phyloP scores from a whole-genome alignment of 1,140 invertebrate genomes.

The Drosophila sp. region DNA sequence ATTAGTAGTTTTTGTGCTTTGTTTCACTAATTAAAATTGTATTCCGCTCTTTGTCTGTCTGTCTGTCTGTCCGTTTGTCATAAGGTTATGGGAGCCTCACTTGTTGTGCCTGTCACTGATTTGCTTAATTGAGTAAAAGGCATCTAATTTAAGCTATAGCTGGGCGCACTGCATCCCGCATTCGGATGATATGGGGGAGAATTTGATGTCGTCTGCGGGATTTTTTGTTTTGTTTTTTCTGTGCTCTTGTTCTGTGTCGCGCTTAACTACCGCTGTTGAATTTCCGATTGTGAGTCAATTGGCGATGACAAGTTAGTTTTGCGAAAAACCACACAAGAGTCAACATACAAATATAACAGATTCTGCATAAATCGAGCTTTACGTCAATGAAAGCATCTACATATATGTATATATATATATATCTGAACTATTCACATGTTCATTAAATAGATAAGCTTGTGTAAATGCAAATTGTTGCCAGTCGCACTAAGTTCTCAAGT shows the following conservation, averaged over 20 bases:
- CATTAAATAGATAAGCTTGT: conserved; percentile 32
- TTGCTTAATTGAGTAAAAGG: conserved; percentile 77
- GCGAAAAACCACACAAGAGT: conserved; percentile 36
- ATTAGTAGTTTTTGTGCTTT: background rate
- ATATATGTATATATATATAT: background rate
- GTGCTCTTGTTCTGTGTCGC: conserved; percentile 18
- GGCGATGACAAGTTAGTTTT: conserved; percentile 52
- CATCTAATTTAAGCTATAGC: conserved; percentile 62
- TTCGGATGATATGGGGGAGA: conserved; percentile 24
- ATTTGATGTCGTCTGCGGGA: conserved; percentile 22
- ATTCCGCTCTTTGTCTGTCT: conserved; percentile 16
- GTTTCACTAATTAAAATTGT: conserved; percentile 39
- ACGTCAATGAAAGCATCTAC: conserved; percentile 36
- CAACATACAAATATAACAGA: conserved; percentile 16
- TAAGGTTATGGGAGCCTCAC: background rate
- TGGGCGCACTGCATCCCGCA: conserved; percentile 48
- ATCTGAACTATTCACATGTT: conserved; percentile 19
- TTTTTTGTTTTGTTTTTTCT: conserved; percentile 4
- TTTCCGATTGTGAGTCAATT: conserved; percentile 78
- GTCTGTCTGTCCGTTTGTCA: conserved; percentile 6
- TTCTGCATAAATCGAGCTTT: conserved; percentile 31
- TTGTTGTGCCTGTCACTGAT: conserved; percentile 43
- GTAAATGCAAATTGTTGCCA: conserved; percentile 38
- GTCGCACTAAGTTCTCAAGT: conserved; percentile 16
- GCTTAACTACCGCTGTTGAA: conserved; percentile 29